Conservation (phyloP, 2,797 vertebrate genomes). For the Hydrophis major region DNA sequence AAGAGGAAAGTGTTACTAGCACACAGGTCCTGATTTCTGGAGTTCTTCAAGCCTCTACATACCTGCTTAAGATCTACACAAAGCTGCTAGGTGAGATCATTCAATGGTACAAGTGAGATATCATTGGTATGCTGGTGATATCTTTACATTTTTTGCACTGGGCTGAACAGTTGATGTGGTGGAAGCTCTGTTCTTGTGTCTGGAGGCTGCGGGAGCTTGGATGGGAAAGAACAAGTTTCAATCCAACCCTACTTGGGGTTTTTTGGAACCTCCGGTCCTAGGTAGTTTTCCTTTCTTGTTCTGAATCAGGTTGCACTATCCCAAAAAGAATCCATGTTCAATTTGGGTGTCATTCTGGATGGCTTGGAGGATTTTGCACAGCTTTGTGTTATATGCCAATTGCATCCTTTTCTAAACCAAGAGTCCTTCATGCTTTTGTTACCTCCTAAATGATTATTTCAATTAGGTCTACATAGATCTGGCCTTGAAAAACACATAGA, state of each 20-base stretch:
- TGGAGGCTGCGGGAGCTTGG: background rate
- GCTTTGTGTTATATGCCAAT: background rate
- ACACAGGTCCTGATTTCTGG: background rate
- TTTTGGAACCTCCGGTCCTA: background rate
- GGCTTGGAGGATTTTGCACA: background rate
- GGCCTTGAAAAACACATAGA: background rate
- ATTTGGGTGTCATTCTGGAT: background rate
- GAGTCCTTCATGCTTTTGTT: background rate
- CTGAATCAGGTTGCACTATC: background rate
- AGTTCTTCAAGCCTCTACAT: background rate
- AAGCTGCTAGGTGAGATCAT: background rate
- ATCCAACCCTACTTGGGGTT: background rate
- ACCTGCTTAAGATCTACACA: background rate
- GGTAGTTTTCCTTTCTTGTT: background rate
- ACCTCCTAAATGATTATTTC: background rate
- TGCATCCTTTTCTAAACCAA: background rate
- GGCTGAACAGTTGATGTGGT: background rate
- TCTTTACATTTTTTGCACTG: background rate
- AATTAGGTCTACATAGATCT: background rate
- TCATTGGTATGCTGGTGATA: background rate
- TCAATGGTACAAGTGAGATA: background rate
- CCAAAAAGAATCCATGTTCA: background rate
- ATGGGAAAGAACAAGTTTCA: background rate
- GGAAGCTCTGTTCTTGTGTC: background rate
- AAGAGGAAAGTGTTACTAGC: background rate